phyloP scores from a whole-genome alignment of 2,113 vertebrate species.

The Glaucidium brasilianum region DNA sequence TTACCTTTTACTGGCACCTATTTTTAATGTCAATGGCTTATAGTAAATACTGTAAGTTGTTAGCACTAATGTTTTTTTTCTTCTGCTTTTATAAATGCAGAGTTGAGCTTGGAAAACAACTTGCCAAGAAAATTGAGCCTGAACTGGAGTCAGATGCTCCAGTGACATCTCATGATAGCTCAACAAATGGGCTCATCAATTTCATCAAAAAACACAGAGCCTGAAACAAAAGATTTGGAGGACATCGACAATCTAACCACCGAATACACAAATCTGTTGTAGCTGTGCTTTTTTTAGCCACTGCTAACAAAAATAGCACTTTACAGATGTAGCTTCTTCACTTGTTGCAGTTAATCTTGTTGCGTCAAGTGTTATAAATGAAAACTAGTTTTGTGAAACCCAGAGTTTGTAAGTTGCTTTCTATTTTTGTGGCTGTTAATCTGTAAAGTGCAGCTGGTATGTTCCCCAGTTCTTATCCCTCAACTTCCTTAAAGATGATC shows the following conservation, averaged over 20 bases:
- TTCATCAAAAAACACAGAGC: slow-evolving; percentile 92
- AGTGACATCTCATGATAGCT: slow-evolving; percentile 90
- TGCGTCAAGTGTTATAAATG: slow-evolving; percentile 30
- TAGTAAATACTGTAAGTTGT: neutral
- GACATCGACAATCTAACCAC: neutral
- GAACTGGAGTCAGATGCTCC: slow-evolving; percentile 81
- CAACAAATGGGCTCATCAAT: slow-evolving; percentile 93
- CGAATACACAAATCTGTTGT: slow-evolving; percentile 31
- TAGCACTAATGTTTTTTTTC: neutral
- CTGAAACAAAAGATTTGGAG: slow-evolving; percentile 47
- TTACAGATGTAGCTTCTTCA: slow-evolving; percentile 65
- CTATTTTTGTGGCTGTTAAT: slow-evolving; percentile 53
- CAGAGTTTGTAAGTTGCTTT: slow-evolving; percentile 31
- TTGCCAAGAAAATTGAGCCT: slow-evolving; percentile 95
- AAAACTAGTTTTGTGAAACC: slow-evolving; percentile 48
- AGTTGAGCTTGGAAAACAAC: slow-evolving; percentile 95
- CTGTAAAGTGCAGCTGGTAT: slow-evolving; percentile 39
- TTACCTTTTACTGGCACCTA: neutral
- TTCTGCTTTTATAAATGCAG: slow-evolving; percentile 59
- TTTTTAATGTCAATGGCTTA: neutral
- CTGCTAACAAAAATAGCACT: slow-evolving; percentile 65
- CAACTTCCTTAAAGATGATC: neutral
- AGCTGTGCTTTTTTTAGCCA: slow-evolving; percentile 61
- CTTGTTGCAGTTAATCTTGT: slow-evolving; percentile 51
- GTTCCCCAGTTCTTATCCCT: neutral